phyloP scores from a whole-genome alignment of 2,113 vertebrate genomes.

The Perca schrenkii region DNA sequence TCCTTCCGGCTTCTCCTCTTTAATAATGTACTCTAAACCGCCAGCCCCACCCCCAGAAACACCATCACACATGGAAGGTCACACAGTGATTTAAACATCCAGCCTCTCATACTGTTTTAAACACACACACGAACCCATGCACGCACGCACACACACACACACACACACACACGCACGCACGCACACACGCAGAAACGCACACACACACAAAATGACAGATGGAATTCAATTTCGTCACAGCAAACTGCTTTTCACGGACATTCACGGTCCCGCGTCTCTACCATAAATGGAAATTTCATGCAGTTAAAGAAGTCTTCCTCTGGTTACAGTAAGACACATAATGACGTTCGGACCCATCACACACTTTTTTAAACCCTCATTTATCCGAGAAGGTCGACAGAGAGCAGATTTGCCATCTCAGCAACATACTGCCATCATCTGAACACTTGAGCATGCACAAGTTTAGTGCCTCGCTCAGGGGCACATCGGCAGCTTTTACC shows the following conservation, averaged over 20 bases:
- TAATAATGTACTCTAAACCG: conserved; percentile 18
- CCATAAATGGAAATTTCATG: conserved; percentile 42
- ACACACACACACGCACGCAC: neutral
- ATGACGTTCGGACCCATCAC: conserved; percentile 9
- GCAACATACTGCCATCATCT: neutral
- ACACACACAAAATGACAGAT: neutral
- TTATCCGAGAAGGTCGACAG: neutral
- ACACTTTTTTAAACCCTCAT: conserved; percentile 4
- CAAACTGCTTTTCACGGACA: conserved; percentile 41
- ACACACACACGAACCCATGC: neutral
- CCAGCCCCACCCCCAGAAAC: neutral
- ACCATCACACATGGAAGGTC: conserved; percentile 48
- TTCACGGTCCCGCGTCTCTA: neutral
- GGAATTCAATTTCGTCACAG: conserved; percentile 47
- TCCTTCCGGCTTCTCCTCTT: conserved; percentile 12
- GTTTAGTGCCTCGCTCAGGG: conserved; percentile 9
- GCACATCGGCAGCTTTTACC: neutral
- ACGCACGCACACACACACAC: neutral
- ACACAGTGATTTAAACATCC: conserved; percentile 40
- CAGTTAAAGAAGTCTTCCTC: conserved; percentile 25
- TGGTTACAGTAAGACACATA: conserved; percentile 22
- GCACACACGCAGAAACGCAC: neutral
- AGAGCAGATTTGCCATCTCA: neutral
- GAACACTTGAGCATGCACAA: neutral
- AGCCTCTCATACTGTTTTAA: neutral